Evolutionary conservation across 2,888 invertebrate species (phyloP), one percentile per base, ranked within the genome.

Genomic region (Galeopsomyia nigrocyanea): DNA sequence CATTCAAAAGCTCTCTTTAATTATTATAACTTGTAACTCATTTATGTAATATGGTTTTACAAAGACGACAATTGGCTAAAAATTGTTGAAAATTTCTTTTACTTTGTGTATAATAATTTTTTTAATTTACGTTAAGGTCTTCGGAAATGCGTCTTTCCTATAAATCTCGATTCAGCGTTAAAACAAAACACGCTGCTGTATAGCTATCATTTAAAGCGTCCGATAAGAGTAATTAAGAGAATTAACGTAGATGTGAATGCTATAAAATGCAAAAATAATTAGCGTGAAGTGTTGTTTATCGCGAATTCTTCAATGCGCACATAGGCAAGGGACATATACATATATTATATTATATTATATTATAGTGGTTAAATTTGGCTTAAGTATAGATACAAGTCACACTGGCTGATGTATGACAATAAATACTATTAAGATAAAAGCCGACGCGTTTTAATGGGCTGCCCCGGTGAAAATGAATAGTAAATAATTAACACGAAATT

Each of bases 401-500:
- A 51, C 51, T 22, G 31, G 68, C 65, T 69, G 68, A 73, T 60
- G 63, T 71, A 67, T 64, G 74, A 71, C 74, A 74, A 71, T 74
- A 74, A 74, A 71, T 74, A 74, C 10, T 21, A 63, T 70, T 74
- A 68, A 71, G 63, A 16, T 31, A 60, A 53, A 26, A 64, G 46
- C 64, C 60, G 62, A 64, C 50, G 46, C 66, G 60, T 71, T 63
- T 16, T 17, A 49, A 39, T 22, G 77, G 77, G 76, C 77, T 80
- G 79, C 80, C 80, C 77, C 76, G 71, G 57, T 74, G 74, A 77
- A 71, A 75, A 56, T 56, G 62, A 61, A 53, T 39, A 39, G 39
- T 39, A 1, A 39, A 39, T 3, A 39, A 39, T 39, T 56, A 56
- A 22, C 22, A 56, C 2, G 7, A 51, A 19, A 9, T 17, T 9